Conservation (phyloP, 1,140 invertebrate genomes). For the Drosophila yakuba region DNA sequence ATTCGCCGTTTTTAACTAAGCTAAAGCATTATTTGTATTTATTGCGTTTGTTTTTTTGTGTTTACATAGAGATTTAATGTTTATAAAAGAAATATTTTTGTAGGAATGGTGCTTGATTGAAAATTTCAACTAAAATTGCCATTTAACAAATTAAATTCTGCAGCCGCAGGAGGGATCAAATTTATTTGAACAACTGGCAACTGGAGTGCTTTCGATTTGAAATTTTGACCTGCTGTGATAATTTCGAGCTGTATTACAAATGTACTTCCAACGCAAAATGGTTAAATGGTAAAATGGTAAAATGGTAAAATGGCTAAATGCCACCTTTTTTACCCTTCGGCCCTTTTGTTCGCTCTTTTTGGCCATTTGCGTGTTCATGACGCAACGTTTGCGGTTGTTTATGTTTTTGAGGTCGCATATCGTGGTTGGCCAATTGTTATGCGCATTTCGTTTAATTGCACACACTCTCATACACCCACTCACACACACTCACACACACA, state of each 20-base stretch:
- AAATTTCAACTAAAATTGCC: conserved; percentile 13
- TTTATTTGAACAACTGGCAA: conserved; percentile 10
- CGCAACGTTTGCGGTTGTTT: conserved; percentile 79
- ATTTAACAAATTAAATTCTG: conserved; percentile 24
- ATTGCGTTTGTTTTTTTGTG: too few relatives aligned
- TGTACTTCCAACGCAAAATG: conserved; percentile 10
- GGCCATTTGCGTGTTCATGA: conserved; percentile 70
- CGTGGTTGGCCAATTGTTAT: conserved; percentile 76
- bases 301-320: neutral
- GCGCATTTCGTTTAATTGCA: conserved; percentile 78
- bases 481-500: conserved; percentile 8
- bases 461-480: conserved; percentile 37
- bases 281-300: neutral
- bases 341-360: conserved; percentile 7
- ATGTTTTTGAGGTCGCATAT: conserved; percentile 79
- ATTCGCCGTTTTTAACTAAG: too few relatives aligned
- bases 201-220: neutral
- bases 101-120: too few relatives aligned
- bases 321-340: conserved; percentile 9
- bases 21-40: too few relatives aligned
- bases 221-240: neutral
- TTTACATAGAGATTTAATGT: too few relatives aligned
- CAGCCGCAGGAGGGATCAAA: conserved; percentile 17
- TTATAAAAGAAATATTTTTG: too few relatives aligned
- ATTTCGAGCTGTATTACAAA: conserved; percentile 17